Evolutionary conservation across 2,888 invertebrate species (phyloP).

Genomic region (Nycteola revayana): DNA sequence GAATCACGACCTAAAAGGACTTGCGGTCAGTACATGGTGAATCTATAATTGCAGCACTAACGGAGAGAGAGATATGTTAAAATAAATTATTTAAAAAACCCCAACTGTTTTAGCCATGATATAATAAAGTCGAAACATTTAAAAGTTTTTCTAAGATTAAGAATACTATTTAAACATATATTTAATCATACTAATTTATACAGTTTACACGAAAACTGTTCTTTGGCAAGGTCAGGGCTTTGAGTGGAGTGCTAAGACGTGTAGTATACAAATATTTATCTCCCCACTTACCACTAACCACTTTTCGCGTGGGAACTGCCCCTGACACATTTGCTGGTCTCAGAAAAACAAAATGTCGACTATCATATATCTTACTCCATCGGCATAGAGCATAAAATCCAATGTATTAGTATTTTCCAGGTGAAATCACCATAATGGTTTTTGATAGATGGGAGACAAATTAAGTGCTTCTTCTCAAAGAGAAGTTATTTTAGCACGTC

Average conservation of each 20-base stretch:
- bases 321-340: constrained; percentile 15
- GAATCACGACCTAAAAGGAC: constrained; percentile 46
- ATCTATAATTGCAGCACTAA: no score
- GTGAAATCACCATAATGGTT: neutral
- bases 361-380: constrained; percentile 9
- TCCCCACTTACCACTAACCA: constrained; percentile 65
- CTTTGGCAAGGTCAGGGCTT: constrained; percentile 55
- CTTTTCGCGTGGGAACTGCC: constrained; percentile 70
- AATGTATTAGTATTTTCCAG: constrained; percentile 5
- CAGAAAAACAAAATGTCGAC: no score
- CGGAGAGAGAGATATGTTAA: no score
- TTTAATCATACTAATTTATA: constrained; percentile 7
- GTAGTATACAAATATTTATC: constrained; percentile 75
- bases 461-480: constrained; percentile 45
- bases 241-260: constrained; percentile 39
- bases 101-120: no score
- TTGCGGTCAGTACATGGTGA: no score
- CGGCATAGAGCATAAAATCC: constrained; percentile 19
- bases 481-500: constrained; percentile 62
- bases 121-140: neutral
- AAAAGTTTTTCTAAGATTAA: neutral
- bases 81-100: no score
- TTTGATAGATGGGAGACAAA: constrained; percentile 29
- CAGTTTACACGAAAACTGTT: constrained; percentile 23
- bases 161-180: neutral